These are phyloP conservation scores for Austrofundulus limnaeus DNA, from an alignment of 2,113 vertebrate genomes.

Conservation along the genomic window DNA sequence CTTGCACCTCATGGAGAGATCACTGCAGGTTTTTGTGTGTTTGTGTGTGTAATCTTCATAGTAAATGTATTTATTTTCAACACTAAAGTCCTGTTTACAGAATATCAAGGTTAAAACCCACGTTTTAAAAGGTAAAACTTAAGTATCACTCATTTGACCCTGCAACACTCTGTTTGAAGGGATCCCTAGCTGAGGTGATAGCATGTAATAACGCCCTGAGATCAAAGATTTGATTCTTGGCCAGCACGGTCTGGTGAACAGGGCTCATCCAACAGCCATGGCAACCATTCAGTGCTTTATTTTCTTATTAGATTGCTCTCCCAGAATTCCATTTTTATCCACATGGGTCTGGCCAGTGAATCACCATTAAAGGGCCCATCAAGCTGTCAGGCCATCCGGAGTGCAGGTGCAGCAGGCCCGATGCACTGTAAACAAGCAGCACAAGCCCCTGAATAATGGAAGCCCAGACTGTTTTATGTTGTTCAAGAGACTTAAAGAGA, in stretches of 20 bases:
- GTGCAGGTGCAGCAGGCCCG: conserved; percentile 71
- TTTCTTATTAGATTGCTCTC: conserved; percentile 80
- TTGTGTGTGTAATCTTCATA: background rate
- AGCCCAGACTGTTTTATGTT: conserved; percentile 70
- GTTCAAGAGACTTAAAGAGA: conserved; percentile 72
- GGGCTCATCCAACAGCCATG: conserved; percentile 60
- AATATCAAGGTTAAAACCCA: conserved; percentile 58
- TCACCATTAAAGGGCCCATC: conserved; percentile 81
- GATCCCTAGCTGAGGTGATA: conserved; percentile 57
- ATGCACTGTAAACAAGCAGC: conserved; percentile 79
- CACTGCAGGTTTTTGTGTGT: conserved; percentile 2
- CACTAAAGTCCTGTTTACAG: conserved; percentile 60
- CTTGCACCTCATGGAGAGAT: conserved; percentile 72
- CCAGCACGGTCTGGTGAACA: conserved; percentile 54
- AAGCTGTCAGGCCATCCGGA: conserved; percentile 78
- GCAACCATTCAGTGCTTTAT: conserved; percentile 74
- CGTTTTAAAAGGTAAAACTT: conserved; percentile 61
- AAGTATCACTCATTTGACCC: conserved; percentile 64
- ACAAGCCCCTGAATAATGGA: conserved; percentile 74
- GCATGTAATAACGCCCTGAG: conserved; percentile 67
- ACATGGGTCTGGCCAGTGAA: conserved; percentile 80
- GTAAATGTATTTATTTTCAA: conserved; percentile 1
- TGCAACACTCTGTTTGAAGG: conserved; percentile 50
- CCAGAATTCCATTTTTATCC: conserved; percentile 83
- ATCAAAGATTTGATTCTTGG: conserved; percentile 77